A percentile compares a stretch with the other conserved stretches of the same genome.
These are phyloP conservation scores for Mus pahari DNA, from an alignment of 2,113 vertebrate species.

Conservation along the genomic window DNA sequence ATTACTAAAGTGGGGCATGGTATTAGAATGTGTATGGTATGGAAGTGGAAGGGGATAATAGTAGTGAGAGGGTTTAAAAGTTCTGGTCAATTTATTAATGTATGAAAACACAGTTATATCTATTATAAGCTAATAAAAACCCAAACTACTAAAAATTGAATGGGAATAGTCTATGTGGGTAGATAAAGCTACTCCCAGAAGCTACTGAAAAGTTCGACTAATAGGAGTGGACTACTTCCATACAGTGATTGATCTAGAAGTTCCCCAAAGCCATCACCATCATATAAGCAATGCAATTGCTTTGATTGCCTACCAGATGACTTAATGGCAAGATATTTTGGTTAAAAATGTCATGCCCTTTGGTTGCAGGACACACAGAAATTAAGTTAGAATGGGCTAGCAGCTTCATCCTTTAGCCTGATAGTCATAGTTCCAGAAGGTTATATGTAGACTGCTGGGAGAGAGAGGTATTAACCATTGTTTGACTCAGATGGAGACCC, in stretches of 20 bases:
- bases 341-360: no score
- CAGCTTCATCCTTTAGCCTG: not conserved
- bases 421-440: not conserved
- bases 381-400: not conserved
- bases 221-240: not conserved
- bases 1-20: not conserved
- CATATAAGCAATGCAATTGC: not conserved
- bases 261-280: not conserved
- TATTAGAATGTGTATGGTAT: no score
- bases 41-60: not conserved
- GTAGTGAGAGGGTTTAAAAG: not conserved
- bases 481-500: no score
- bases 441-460: no score
- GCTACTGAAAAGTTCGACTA: not conserved
- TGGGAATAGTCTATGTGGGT: no score
- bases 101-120: not conserved
- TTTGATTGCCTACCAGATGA: not conserved
- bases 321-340: not conserved
- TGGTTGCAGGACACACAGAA: not conserved
- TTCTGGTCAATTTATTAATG: not conserved
- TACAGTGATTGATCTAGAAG: not conserved
- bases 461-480: not conserved
- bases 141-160: not conserved
- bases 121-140: not conserved
- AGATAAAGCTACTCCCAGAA: not conserved